Evolutionary conservation across 53 echinoderm and acorn worm genomes (phyloP).

Genomic region (Luidia sarsii): DNA sequence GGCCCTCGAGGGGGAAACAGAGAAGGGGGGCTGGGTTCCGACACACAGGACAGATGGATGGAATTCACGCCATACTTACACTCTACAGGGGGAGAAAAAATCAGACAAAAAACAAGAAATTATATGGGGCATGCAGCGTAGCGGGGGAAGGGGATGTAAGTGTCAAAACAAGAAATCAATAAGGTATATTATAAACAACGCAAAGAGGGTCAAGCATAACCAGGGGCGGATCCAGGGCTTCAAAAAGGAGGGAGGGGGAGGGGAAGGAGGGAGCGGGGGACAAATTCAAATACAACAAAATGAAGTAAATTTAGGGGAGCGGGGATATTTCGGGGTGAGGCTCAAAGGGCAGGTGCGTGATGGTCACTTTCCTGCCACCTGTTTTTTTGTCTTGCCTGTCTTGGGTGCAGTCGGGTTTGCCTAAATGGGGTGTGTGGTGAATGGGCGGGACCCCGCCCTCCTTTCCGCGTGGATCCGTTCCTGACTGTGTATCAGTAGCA

Average conservation of each 20-base stretch:
- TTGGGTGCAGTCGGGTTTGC: too few relatives aligned
- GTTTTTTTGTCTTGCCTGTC: too few relatives aligned
- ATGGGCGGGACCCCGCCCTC: too few relatives aligned
- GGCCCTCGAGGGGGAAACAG: slow-evolving; percentile 2
- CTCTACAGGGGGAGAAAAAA: slow-evolving; percentile 33
- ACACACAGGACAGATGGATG: slow-evolving; percentile 44
- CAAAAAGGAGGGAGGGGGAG: not conserved
- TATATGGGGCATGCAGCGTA: slow-evolving; percentile 32
- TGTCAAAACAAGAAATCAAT: slow-evolving; percentile 1
- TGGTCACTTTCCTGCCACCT: too few relatives aligned
- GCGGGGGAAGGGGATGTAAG: not conserved
- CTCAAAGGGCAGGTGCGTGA: too few relatives aligned
- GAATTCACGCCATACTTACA: slow-evolving; percentile 64
- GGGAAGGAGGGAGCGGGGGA: not conserved
- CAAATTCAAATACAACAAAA: not conserved
- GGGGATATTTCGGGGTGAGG: not conserved
- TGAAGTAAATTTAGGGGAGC: too few relatives aligned
- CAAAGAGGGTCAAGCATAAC: not conserved
- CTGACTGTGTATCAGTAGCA: too few relatives aligned
- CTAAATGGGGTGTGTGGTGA: too few relatives aligned
- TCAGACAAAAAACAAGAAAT: slow-evolving; percentile 43
- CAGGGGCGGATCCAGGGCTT: slow-evolving; percentile 18
- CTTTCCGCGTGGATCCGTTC: too few relatives aligned
- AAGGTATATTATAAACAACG: too few relatives aligned
- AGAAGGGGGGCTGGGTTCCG: slow-evolving; percentile 15